These are phyloP conservation scores for Thermophis baileyi DNA, from an alignment of 2,113 vertebrate species.

Conservation along the genomic window DNA sequence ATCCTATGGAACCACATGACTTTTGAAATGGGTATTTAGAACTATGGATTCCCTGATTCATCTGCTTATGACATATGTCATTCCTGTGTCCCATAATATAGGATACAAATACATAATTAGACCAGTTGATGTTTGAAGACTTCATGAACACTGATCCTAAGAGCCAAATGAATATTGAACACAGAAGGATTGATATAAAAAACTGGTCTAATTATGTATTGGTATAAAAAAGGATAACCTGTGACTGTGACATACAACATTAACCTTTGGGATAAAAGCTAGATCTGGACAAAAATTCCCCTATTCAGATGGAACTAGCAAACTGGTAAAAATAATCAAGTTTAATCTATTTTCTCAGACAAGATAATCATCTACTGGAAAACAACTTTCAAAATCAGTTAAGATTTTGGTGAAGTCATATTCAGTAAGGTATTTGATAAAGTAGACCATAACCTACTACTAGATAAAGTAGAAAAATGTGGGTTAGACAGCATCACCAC, in stretches of 20 bases:
- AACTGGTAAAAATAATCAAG: background rate
- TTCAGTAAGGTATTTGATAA: too few relatives aligned
- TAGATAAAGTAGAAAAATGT: too few relatives aligned
- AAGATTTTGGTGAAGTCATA: too few relatives aligned
- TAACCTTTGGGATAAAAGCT: background rate
- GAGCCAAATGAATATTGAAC: background rate
- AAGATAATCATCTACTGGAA: background rate
- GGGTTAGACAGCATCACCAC: too few relatives aligned
- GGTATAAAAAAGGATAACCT: background rate
- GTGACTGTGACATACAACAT: background rate
- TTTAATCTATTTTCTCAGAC: background rate
- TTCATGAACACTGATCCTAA: background rate
- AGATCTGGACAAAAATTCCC: background rate
- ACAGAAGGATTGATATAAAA: background rate
- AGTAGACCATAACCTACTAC: too few relatives aligned
- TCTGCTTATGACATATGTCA: background rate
- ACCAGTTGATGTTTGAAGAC: background rate
- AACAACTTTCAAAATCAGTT: background rate
- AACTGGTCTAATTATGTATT: background rate
- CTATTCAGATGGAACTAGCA: background rate
- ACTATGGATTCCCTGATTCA: background rate
- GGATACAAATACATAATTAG: background rate
- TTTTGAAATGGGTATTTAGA: too few relatives aligned
- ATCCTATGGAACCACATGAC: too few relatives aligned
- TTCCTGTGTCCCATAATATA: background rate